Conservation (phyloP, 2,797 vertebrate species). For the Scomberomorus guttatus region DNA sequence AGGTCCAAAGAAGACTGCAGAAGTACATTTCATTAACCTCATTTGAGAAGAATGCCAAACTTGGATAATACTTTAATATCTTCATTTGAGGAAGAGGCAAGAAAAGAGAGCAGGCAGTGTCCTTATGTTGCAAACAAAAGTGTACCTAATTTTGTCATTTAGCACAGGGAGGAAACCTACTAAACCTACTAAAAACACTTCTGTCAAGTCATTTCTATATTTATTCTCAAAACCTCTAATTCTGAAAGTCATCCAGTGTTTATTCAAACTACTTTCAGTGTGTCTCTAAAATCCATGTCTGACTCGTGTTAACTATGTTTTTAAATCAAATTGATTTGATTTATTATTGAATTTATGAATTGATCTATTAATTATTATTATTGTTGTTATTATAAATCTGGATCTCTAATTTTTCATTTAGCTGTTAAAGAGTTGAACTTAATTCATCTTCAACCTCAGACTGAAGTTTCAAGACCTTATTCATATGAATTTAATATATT, state of each 20-base stretch:
- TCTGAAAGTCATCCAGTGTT: constrained; percentile 19
- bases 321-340: background rate
- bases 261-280: constrained; percentile 23
- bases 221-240: constrained; percentile 12
- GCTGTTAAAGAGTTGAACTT: background rate
- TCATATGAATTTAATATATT: background rate
- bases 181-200: constrained; percentile 4
- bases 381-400: no score
- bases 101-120: background rate
- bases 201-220: background rate
- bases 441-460: background rate
- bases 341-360: background rate
- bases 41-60: no score
- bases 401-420: background rate
- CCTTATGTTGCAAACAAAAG: background rate
- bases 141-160: background rate
- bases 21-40: background rate
- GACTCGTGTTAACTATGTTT: constrained; percentile 6
- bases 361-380: no score
- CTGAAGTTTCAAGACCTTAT: background rate
- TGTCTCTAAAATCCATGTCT: constrained; percentile 44
- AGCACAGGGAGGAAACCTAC: background rate
- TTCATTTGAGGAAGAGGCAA: background rate
- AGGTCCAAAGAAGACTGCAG: background rate
- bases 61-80: background rate